Evolutionary conservation across 2,113 vertebrate genomes (phyloP).

Genomic region (Sphyrna mokarran): DNA sequence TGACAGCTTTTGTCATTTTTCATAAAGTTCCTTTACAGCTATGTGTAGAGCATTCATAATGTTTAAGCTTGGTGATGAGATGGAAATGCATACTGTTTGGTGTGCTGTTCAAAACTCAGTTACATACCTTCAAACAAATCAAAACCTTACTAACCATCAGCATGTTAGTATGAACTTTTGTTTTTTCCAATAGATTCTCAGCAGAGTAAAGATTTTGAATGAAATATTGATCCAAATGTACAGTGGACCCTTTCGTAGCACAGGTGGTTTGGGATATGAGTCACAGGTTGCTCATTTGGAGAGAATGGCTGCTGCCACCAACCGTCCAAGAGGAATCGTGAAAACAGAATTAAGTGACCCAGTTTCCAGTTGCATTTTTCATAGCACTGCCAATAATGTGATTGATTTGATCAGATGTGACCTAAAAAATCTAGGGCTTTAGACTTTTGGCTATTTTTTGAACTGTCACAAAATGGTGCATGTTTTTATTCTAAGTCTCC

Average conservation of each 20-base stretch:
- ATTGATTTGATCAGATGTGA: background rate
- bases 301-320: background rate
- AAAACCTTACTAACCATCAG: background rate
- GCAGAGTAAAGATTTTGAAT: background rate
- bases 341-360: background rate
- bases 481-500: background rate
- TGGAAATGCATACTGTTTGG: background rate
- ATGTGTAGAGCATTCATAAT: background rate
- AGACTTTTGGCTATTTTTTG: background rate
- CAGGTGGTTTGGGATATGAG: background rate
- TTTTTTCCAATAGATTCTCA: background rate
- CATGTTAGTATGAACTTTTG: background rate
- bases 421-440: background rate
- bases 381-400: background rate
- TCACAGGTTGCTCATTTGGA: background rate
- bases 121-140: background rate
- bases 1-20: background rate
- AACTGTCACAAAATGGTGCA: background rate
- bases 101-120: constrained; percentile 6
- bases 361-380: background rate
- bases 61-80: background rate
- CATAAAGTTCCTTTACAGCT: background rate
- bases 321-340: background rate
- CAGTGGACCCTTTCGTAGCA: background rate
- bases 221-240: background rate